Percentiles rank a stretch among this genome's conserved stretches.
phyloP scores from a whole-genome alignment of 2,113 vertebrate genomes.

The Sebastes fasciatus region DNA sequence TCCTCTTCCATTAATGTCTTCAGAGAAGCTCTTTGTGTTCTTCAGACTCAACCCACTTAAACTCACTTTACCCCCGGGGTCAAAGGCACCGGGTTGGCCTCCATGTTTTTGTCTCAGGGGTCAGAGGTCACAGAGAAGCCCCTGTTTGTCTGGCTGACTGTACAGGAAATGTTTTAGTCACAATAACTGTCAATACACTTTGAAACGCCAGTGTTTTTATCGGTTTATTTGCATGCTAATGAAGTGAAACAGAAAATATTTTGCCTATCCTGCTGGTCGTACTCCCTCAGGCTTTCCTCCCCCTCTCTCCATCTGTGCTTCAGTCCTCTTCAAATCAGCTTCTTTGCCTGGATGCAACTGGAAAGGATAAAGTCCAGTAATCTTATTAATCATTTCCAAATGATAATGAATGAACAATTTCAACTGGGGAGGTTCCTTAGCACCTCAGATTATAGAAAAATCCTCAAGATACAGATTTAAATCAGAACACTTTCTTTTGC shows the following conservation, averaged over 20 bases:
- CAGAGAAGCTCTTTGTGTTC: conserved; percentile 57
- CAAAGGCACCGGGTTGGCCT: conserved; percentile 8
- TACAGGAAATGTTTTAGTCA: background rate
- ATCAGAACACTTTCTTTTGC: too few relatives aligned
- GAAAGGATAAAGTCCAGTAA: too few relatives aligned
- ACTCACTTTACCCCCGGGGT: conserved; percentile 10
- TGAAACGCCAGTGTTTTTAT: background rate
- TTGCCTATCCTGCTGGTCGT: too few relatives aligned
- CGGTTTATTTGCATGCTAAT: background rate
- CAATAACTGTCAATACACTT: background rate
- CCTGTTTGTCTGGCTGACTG: conserved; percentile 3
- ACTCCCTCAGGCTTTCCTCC: too few relatives aligned
- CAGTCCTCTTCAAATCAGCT: too few relatives aligned
- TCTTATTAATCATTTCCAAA: too few relatives aligned
- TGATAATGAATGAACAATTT: too few relatives aligned
- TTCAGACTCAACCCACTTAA: conserved; percentile 7
- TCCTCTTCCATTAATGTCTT: conserved; percentile 60
- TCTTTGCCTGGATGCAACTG: too few relatives aligned
- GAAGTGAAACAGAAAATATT: background rate
- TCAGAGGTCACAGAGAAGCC: conserved; percentile 29
- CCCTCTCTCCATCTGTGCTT: too few relatives aligned
- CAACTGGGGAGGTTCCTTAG: too few relatives aligned
- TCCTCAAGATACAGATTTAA: too few relatives aligned
- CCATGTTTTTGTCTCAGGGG: conserved; percentile 21
- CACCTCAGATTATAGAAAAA: too few relatives aligned